A percentile compares a stretch with the other conserved stretches of the same genome.
Conservation (phyloP, 2,888 invertebrate species). For the Drosophila mettleri region DNA sequence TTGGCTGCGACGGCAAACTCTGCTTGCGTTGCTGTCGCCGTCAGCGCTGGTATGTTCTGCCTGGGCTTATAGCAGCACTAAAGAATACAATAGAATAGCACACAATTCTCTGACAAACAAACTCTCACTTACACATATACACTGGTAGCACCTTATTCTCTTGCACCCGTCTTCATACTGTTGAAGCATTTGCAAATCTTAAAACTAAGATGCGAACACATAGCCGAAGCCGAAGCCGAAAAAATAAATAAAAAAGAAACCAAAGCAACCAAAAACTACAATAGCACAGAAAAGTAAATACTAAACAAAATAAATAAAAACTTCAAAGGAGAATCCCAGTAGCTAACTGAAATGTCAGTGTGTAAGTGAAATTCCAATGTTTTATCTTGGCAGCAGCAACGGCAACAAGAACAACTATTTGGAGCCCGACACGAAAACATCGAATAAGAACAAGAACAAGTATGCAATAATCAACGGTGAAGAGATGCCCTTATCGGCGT, state of each 20-base stretch:
- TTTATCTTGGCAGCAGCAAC: constrained; percentile 55
- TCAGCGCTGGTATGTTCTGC: constrained; percentile 46
- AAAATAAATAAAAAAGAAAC: constrained; percentile 28
- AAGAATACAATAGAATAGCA: constrained; percentile 50
- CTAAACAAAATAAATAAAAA: constrained; percentile 66
- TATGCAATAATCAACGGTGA: constrained; percentile 1
- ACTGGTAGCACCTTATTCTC: constrained; percentile 37
- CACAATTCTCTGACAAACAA: constrained; percentile 34
- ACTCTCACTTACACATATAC: constrained; percentile 15
- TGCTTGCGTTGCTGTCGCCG: constrained; percentile 33
- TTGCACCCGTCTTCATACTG: constrained; percentile 6
- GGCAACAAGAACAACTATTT: constrained; percentile 51
- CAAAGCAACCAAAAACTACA: constrained; percentile 47
- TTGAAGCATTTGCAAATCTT: constrained; percentile 48
- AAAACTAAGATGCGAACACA: constrained; percentile 31
- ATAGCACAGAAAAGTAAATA: constrained; percentile 67
- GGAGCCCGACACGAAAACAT: constrained; percentile 52
- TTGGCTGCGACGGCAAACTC: constrained; percentile 53
- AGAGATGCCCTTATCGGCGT: constrained; percentile 27
- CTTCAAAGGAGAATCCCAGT: constrained; percentile 81
- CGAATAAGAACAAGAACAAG: constrained; percentile 46
- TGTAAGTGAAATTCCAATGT: constrained; percentile 78
- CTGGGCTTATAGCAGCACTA: constrained; percentile 52
- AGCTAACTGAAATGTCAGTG: constrained; percentile 70
- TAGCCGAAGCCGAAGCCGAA: constrained; percentile 36